Percentiles rank a stretch among this genome's conserved stretches.
Evolutionary conservation across 2,888 invertebrate genomes (phyloP).

Genomic region (Yponomeuta evonymella): DNA sequence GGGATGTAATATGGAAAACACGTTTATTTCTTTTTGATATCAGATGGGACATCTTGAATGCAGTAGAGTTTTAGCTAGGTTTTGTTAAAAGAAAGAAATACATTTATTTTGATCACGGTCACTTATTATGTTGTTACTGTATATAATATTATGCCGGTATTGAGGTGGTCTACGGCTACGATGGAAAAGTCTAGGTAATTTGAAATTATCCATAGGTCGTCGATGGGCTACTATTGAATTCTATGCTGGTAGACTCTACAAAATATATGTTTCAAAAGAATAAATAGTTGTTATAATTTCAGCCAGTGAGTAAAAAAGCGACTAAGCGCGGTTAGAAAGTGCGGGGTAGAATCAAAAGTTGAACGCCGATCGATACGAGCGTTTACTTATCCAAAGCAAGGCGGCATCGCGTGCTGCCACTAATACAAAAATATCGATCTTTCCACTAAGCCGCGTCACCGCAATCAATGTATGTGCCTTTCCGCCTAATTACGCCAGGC

Average conservation of each 20-base stretch:
- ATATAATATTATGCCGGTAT: too few species aligned
- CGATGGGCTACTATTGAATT: too few species aligned
- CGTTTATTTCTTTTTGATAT: not conserved
- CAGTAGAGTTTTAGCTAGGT: not conserved
- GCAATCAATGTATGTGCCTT: conserved; percentile 76
- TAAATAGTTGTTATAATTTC: not conserved
- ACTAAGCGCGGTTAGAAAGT: not conserved
- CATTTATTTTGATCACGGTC: too few species aligned
- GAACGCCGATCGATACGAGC: conserved; percentile 53
- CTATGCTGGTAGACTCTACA: not conserved
- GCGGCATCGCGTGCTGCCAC: conserved; percentile 71
- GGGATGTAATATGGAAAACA: not conserved
- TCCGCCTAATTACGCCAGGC: conserved; percentile 73
- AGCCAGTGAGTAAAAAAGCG: not conserved
- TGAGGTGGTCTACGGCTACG: too few species aligned
- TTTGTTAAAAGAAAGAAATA: not conserved
- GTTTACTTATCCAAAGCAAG: conserved; percentile 64
- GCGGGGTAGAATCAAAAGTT: not conserved
- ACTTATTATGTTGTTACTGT: too few species aligned
- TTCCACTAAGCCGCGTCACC: conserved; percentile 72
- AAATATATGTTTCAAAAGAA: not conserved
- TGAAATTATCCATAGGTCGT: too few species aligned
- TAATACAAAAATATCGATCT: conserved; percentile 75
- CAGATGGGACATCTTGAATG: not conserved
- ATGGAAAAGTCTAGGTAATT: too few species aligned